Evolutionary conservation across 1,140 invertebrate genomes (phyloP), one percentile per base, ranked within the genome.

Genomic region (Apis laboriosa): DNA sequence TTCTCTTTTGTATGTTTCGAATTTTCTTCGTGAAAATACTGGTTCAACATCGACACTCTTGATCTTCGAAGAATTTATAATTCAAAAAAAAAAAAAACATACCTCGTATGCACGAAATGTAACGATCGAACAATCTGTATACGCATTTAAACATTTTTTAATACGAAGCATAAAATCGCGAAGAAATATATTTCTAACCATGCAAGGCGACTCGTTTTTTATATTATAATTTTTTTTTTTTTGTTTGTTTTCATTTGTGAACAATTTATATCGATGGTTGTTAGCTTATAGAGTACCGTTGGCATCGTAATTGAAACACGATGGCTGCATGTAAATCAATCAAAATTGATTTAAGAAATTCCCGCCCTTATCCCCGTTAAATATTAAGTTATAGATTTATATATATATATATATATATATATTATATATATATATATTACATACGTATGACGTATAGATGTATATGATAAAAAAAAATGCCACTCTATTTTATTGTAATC

Each of bases 341-440:
- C 89, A 91, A 91, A 91, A 91, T 90, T 91, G 90, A 91, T 91
- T 90, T 90, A 90, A 90, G 90, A 49, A 86, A 53, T 11, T 55
- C 63, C 24, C 13, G 21, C 43, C 43, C 58, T 21, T 28, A 9
- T 49, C 34, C 43, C 66, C 74, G 63, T 78, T 88, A 83, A 76
- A 81, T 79, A 28, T 86, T 90, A 88, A 71, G 66, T 80, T 61
- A 85, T 80, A 63, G 61, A 63, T 28, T 72, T 72, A 72, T 55
- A 71, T 17, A 56, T 55, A 60, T 58, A 60, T 58, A 68, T 21
- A 63, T 61, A 24, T 63, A 24, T 17, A 24, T 24, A 24, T 56
- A 17, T 51, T 55, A 71, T 55, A 68, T 21, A 68, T 49, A 71
- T 55, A 71, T 28, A 73, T 34, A 70, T 34, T 70, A 70, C 1